These are phyloP conservation scores for Cavia aperea DNA, from an alignment of 2,113 vertebrate species.

Conservation along the genomic window DNA sequence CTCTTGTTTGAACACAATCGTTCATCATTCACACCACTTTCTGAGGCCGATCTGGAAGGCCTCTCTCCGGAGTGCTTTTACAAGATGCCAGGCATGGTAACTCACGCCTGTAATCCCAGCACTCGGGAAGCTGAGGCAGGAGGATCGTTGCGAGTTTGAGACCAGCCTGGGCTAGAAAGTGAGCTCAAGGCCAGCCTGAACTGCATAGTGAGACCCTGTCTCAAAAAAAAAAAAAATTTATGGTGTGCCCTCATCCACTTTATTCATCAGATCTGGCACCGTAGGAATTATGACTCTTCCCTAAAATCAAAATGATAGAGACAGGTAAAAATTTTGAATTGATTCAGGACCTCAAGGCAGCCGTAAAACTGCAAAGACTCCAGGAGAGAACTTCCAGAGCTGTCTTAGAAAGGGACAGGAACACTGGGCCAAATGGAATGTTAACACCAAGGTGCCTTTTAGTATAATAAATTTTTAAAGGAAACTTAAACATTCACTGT, in stretches of 20 bases:
- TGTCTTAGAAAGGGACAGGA: neutral
- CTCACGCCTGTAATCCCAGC: too few relatives aligned
- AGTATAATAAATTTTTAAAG: neutral
- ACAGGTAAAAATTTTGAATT: neutral
- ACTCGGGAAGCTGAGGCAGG: too few relatives aligned
- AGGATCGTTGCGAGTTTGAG: too few relatives aligned
- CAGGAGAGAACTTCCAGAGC: too few relatives aligned
- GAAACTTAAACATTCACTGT: neutral
- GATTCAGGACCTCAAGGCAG: neutral
- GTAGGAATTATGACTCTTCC: neutral
- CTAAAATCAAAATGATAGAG: neutral
- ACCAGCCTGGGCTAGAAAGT: too few relatives aligned
- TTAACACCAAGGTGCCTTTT: neutral
- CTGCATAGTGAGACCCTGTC: too few relatives aligned
- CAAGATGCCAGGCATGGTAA: neutral
- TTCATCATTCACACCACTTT: neutral
- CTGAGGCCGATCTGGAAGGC: neutral
- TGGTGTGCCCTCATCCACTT: neutral
- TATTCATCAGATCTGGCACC: neutral
- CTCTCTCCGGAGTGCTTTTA: neutral
- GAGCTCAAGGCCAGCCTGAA: too few relatives aligned
- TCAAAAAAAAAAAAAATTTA: neutral
- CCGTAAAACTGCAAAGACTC: neutral
- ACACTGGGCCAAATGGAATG: neutral
- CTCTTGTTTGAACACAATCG: neutral